A percentile compares a stretch with the other conserved stretches of the same genome.
Conservation (phyloP, 2,888 invertebrate species). For the Watsonalla binaria region DNA sequence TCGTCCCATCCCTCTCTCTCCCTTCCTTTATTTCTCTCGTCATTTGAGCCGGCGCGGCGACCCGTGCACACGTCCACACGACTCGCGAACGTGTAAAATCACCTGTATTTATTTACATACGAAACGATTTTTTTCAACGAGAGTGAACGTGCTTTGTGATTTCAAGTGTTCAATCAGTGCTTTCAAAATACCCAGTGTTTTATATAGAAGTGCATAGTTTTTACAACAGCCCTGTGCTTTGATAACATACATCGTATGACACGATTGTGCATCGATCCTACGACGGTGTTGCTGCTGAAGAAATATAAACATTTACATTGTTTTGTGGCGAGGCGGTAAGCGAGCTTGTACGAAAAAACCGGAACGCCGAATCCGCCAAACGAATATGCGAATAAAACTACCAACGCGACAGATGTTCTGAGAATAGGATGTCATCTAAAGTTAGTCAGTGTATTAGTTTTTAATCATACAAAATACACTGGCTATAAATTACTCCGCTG, state of each 20-base stretch:
- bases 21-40: background rate
- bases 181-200: background rate
- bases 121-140: background rate
- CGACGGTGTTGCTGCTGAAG: background rate
- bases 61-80: background rate
- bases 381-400: no score
- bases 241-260: background rate
- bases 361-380: no score
- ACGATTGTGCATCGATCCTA: constrained; percentile 3
- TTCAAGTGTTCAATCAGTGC: background rate
- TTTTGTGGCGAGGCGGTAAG: background rate
- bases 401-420: no score
- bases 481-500: background rate
- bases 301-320: background rate
- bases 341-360: background rate
- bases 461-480: background rate
- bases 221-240: constrained; percentile 1
- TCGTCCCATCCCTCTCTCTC: background rate
- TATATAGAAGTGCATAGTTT: background rate
- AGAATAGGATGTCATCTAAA: no score
- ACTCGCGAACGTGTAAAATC: background rate
- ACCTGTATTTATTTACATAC: background rate
- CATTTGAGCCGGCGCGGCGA: background rate
- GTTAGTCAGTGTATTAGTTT: constrained; percentile 8
- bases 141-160: background rate